Conservation (phyloP, 2,113 vertebrate species). For the Eretmodus cyanostictus region DNA sequence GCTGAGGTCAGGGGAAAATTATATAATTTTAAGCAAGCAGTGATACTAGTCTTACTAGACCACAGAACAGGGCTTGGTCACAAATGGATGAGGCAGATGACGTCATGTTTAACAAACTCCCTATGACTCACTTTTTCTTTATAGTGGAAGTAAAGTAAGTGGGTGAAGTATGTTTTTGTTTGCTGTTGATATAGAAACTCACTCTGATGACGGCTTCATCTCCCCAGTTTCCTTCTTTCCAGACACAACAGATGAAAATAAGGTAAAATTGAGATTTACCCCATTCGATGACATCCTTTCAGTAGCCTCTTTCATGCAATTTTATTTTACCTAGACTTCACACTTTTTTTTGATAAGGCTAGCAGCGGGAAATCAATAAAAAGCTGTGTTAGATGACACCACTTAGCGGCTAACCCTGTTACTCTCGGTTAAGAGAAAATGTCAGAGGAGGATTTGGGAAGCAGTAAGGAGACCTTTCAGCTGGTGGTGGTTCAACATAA, state of each 20-base stretch:
- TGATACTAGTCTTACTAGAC: neutral
- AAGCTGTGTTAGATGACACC: neutral
- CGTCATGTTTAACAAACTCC: conserved; percentile 3
- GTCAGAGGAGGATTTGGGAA: neutral
- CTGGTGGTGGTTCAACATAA: neutral
- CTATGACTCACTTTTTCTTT: conserved; percentile 28
- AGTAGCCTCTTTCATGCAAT: neutral
- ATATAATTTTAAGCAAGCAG: neutral
- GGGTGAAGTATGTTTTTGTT: neutral
- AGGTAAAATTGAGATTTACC: neutral
- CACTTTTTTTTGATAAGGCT: neutral
- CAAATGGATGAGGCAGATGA: neutral
- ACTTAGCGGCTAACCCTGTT: neutral
- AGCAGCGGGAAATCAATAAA: neutral
- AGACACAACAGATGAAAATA: neutral
- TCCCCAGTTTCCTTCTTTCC: neutral
- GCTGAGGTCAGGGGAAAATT: neutral
- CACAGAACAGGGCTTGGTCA: neutral
- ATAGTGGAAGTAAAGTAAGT: neutral
- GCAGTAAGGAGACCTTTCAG: neutral
- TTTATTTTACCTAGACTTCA: neutral
- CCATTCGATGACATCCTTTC: neutral
- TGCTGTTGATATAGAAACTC: conserved; percentile 32
- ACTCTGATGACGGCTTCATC: neutral
- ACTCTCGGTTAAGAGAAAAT: neutral